Evolutionary conservation across 2,797 vertebrate genomes (phyloP).

Genomic region (Morelia viridis): DNA sequence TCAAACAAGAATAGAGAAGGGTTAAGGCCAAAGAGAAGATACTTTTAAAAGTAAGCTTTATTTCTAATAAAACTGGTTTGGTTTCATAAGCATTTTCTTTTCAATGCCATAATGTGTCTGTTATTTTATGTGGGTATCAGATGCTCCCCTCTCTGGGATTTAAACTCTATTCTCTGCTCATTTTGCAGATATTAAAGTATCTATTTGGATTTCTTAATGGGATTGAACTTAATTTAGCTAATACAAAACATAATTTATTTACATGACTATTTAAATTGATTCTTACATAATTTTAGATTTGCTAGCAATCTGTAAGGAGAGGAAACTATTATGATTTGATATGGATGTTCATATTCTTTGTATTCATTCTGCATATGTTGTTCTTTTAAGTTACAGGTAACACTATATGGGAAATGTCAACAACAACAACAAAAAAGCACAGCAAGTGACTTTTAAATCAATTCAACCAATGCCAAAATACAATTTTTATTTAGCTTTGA

Average conservation of each 20-base stretch:
- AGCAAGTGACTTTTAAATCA: background rate
- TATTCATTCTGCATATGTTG: conserved; percentile 53
- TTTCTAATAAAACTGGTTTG: conserved; percentile 76
- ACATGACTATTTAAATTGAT: conserved; percentile 39
- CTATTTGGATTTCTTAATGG: background rate
- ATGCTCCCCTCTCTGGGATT: conserved; percentile 23
- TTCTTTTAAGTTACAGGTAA: conserved; percentile 60
- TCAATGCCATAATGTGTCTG: conserved; percentile 60
- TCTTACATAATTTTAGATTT: conserved; percentile 40
- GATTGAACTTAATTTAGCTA: conserved; percentile 11
- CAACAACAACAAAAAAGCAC: background rate
- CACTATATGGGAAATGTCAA: conserved; percentile 52
- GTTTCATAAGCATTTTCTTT: conserved; percentile 64
- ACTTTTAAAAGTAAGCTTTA: conserved; percentile 73
- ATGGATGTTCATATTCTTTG: conserved; percentile 43
- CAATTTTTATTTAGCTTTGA: background rate
- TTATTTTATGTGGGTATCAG: conserved; percentile 60
- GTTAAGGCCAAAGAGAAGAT: conserved; percentile 64
- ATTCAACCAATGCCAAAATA: background rate
- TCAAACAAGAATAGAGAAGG: conserved; percentile 67
- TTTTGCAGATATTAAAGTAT: conserved; percentile 51
- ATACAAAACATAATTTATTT: conserved; percentile 40
- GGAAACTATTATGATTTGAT: conserved; percentile 58
- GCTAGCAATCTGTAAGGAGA: conserved; percentile 45
- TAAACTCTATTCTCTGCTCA: conserved; percentile 50